Conservation (phyloP, 2,888 invertebrate species). For the Diloba caeruleocephala region DNA sequence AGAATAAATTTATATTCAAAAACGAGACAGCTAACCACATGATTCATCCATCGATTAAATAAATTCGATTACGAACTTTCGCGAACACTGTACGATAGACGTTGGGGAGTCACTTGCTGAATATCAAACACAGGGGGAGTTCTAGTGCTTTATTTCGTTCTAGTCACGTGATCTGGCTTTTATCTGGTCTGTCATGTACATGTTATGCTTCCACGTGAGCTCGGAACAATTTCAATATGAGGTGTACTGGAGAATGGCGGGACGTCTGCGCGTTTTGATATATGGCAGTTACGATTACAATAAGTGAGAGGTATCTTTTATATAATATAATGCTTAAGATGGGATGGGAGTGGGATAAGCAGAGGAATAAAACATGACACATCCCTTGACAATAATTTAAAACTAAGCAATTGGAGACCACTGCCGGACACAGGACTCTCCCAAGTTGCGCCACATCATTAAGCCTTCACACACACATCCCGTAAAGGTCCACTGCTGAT, state of each 20-base stretch:
- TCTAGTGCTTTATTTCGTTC: constrained; percentile 48
- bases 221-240: constrained; percentile 53
- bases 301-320: too few relatives aligned
- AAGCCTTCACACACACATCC: too few relatives aligned
- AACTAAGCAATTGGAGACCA: too few relatives aligned
- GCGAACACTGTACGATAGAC: constrained; percentile 16
- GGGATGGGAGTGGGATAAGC: too few relatives aligned
- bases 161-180: constrained; percentile 47
- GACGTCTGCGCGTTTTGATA: constrained; percentile 14
- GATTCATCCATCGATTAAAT: constrained; percentile 24
- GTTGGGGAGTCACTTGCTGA: constrained; percentile 29
- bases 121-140: constrained; percentile 38
- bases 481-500: too few relatives aligned
- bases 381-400: too few relatives aligned
- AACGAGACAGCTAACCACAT: constrained; percentile 1
- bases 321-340: too few relatives aligned
- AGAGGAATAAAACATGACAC: too few relatives aligned
- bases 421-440: too few relatives aligned
- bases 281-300: constrained; percentile 16
- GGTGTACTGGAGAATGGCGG: constrained; percentile 25
- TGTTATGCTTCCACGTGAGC: constrained; percentile 43
- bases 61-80: constrained; percentile 32
- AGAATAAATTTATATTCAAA: too few relatives aligned
- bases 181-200: constrained; percentile 50
- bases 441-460: too few relatives aligned